Evolutionary conservation across 2,797 vertebrate genomes (phyloP).

Genomic region (Carduelis carduelis): DNA sequence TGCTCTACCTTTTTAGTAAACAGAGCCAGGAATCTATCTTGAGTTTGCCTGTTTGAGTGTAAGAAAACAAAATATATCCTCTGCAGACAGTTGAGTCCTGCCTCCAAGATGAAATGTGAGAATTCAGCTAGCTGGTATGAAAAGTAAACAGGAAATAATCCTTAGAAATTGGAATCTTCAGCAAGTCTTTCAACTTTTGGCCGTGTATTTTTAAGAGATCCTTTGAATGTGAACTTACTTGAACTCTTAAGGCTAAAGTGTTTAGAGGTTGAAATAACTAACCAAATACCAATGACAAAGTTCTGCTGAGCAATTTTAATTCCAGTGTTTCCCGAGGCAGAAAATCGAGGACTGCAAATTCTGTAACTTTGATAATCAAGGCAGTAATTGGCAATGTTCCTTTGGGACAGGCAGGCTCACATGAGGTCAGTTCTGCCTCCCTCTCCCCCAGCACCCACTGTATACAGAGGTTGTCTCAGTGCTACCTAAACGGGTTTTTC

Average conservation of each 20-base stretch:
- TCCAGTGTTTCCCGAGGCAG: slow-evolving; percentile 52
- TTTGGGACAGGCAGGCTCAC: neutral
- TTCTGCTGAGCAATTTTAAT: slow-evolving; percentile 42
- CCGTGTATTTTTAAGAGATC: slow-evolving; percentile 42
- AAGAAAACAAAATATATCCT: slow-evolving; percentile 30
- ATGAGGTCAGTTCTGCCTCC: neutral
- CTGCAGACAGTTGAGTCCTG: neutral
- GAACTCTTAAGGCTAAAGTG: slow-evolving; percentile 42
- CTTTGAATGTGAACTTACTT: slow-evolving; percentile 62
- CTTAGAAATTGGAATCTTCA: slow-evolving; percentile 51
- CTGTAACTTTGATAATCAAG: slow-evolving; percentile 39
- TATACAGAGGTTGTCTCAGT: neutral
- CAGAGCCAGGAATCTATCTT: neutral
- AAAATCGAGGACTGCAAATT: slow-evolving; percentile 34
- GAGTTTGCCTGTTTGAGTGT: neutral
- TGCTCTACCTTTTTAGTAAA: slow-evolving; percentile 11
- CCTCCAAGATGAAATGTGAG: slow-evolving; percentile 46
- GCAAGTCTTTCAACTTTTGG: slow-evolving; percentile 35
- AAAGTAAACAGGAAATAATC: slow-evolving; percentile 65
- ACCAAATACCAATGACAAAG: slow-evolving; percentile 18
- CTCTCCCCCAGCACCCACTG: neutral
- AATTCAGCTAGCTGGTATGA: slow-evolving; percentile 39
- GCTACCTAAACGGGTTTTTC: neutral
- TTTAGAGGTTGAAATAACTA: slow-evolving; percentile 55
- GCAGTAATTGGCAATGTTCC: slow-evolving; percentile 12